Evolutionary conservation across 2,797 vertebrate species (phyloP).

Genomic region (Chelmon rostratus): DNA sequence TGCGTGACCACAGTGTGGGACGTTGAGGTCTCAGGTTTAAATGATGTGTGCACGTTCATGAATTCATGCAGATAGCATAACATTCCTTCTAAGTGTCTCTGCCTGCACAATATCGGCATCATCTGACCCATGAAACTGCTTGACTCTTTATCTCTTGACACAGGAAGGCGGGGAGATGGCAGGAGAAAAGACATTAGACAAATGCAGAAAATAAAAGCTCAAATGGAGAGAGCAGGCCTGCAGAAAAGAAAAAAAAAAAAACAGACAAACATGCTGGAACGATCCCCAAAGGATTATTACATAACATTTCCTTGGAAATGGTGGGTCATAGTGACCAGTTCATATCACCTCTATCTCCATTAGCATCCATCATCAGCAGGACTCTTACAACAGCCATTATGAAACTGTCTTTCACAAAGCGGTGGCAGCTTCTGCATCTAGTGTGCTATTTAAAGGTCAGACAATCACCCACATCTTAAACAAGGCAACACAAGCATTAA

Average conservation of each 20-base stretch:
- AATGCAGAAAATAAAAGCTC: slow-evolving; percentile 18
- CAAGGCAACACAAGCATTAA: slow-evolving; percentile 15
- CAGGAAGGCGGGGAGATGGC: background rate
- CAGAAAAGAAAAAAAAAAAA: slow-evolving; percentile 9
- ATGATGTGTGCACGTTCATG: slow-evolving; percentile 30
- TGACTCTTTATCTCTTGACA: slow-evolving; percentile 4
- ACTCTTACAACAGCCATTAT: slow-evolving; percentile 54
- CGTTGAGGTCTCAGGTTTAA: slow-evolving; percentile 21
- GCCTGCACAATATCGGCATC: slow-evolving; percentile 16
- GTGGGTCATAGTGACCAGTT: slow-evolving; percentile 64
- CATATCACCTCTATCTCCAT: slow-evolving; percentile 58
- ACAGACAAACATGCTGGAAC: slow-evolving; percentile 12
- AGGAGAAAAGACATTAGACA: background rate
- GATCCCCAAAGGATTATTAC: slow-evolving; percentile 66
- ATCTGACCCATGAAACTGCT: slow-evolving; percentile 37
- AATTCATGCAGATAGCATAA: slow-evolving; percentile 33
- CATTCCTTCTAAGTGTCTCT: slow-evolving; percentile 27
- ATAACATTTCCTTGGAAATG: slow-evolving; percentile 65
- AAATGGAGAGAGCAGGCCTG: background rate
- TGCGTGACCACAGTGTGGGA: background rate
- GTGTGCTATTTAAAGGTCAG: slow-evolving; percentile 57
- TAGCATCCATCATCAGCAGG: slow-evolving; percentile 43
- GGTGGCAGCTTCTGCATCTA: slow-evolving; percentile 28
- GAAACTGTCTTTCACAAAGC: slow-evolving; percentile 52
- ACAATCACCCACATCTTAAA: slow-evolving; percentile 43